These are phyloP conservation scores for Brassicogethes aeneus DNA, from an alignment of 2,888 invertebrate species.

Conservation along the genomic window DNA sequence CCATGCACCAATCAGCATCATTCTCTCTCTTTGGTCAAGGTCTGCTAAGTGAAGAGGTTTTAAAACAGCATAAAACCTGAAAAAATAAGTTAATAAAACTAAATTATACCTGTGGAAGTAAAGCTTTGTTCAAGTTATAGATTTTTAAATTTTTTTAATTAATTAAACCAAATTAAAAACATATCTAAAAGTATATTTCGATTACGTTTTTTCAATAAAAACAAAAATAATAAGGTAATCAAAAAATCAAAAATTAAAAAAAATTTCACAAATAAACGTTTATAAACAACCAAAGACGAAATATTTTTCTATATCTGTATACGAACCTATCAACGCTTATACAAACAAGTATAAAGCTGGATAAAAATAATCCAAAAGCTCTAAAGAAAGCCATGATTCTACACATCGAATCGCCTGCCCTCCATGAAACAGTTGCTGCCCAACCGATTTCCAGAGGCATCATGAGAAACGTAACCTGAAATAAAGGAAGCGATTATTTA, in stretches of 20 bases:
- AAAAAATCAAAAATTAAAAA: too few relatives aligned
- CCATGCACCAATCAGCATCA: constrained; percentile 77
- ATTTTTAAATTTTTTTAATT: too few relatives aligned
- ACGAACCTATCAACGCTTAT: constrained; percentile 80
- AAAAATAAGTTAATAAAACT: too few relatives aligned
- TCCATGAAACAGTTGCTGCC: constrained; percentile 81
- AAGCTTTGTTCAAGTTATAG: too few relatives aligned
- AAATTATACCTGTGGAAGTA: background rate
- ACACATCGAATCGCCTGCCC: constrained; percentile 75
- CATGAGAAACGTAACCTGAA: constrained; percentile 75
- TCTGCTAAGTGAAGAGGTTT: constrained; percentile 68
- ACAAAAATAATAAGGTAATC: too few relatives aligned
- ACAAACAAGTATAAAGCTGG: constrained; percentile 80
- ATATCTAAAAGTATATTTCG: too few relatives aligned
- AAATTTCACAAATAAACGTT: too few relatives aligned
- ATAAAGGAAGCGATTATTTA: constrained; percentile 16
- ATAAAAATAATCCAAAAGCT: constrained; percentile 78
- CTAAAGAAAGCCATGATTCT: constrained; percentile 80
- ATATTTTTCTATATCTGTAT: too few relatives aligned
- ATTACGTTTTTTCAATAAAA: too few relatives aligned
- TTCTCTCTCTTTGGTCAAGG: constrained; percentile 64
- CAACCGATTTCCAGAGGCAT: constrained; percentile 89
- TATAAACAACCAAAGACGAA: too few relatives aligned
- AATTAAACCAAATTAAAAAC: too few relatives aligned
- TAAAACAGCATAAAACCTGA: constrained; percentile 77